Base-by-base conservation (phyloP, 1,140 invertebrate species). In the Rhagoletis pomonella region DNA sequence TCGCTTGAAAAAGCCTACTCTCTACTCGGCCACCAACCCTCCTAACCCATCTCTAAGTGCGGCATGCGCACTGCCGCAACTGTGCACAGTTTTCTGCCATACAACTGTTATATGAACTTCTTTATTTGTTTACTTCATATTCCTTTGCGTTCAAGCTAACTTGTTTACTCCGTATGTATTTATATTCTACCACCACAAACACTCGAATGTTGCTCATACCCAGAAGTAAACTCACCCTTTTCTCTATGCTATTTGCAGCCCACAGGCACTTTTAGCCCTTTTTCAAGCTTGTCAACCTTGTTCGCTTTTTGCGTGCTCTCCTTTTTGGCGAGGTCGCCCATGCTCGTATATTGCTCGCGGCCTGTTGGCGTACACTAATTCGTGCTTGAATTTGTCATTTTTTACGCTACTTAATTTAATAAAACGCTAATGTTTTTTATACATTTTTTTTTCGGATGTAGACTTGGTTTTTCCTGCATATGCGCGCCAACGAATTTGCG, bases 321-420 rank as follows among this genome's bases (percentile, higher is more conserved):
- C 47, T 19, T 47, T 81, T n/a, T n/a, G 29, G 73, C 50, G 73
- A 81, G 73, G 73, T 58, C 73, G 73, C 73, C 55, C 19, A 19
- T 12, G 44, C 73, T 81, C 39, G 47, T 55, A 81, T 47, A 81
- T 55, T 81, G 73, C 73, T n/a, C 42, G 73, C 47, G 73, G 73
- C 73, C 50, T 55, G 44, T 81, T 81, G 73, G 44, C 73, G 73
- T 29, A 81, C 50, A 42, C 73, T 81, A 81, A 81, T n/a, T 81
- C 50, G 47, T 81, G 73, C 73, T 81, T 81, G 50, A 81, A 55
- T 81, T 81, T 81, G 17, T 55, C 73, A 81, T 81, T 81, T 81
- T 29, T 81, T 81, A 81, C 73, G 73, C 73, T 81, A 81, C 73
- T 81, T 81, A 81, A 81, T 81, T 81, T 81, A 81, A 81, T 81